Percentiles rank a stretch among this genome's conserved stretches.
Evolutionary conservation across 2,888 invertebrate genomes (phyloP).

Genomic region (Ischnura elegans): DNA sequence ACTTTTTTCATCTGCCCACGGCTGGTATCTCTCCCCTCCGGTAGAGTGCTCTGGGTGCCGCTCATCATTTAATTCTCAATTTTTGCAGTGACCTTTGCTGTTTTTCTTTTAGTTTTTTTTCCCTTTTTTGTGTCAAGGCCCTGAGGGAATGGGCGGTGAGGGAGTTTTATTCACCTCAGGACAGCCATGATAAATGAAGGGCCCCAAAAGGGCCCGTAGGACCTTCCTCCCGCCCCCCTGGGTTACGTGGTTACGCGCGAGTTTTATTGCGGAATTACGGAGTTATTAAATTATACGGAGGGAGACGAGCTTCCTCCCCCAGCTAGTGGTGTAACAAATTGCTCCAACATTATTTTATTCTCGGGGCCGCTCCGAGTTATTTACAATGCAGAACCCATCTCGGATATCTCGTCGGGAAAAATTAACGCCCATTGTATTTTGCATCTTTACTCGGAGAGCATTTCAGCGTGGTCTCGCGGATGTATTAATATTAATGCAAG

Average conservation of each 20-base stretch:
- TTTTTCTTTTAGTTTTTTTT: too few species aligned
- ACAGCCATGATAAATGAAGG: not conserved
- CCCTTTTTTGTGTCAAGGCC: not conserved
- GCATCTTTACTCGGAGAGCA: not conserved
- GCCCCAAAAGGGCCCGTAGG: not conserved
- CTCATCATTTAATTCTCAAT: too few species aligned
- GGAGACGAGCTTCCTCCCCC: not conserved
- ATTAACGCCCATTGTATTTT: not conserved
- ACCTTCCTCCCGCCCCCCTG: not conserved
- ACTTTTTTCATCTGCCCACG: too few species aligned
- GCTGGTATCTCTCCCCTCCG: too few species aligned
- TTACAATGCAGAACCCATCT: too few species aligned
- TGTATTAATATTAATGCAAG: not conserved
- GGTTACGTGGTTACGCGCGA: not conserved
- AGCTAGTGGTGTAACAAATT: not conserved
- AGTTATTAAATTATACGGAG: conserved; percentile 2
- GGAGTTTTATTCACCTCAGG: not conserved
- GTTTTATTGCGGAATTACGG: not conserved
- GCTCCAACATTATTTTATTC: not conserved
- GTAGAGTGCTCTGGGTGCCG: too few species aligned
- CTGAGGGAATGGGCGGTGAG: not conserved
- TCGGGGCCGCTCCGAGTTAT: not conserved
- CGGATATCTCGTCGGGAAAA: too few species aligned
- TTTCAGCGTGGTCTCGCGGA: not conserved
- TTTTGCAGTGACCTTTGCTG: not conserved